Percentiles rank a stretch among this genome's conserved stretches.
Conservation (phyloP, 2,888 invertebrate genomes). For the Dysmachus trigonus region DNA sequence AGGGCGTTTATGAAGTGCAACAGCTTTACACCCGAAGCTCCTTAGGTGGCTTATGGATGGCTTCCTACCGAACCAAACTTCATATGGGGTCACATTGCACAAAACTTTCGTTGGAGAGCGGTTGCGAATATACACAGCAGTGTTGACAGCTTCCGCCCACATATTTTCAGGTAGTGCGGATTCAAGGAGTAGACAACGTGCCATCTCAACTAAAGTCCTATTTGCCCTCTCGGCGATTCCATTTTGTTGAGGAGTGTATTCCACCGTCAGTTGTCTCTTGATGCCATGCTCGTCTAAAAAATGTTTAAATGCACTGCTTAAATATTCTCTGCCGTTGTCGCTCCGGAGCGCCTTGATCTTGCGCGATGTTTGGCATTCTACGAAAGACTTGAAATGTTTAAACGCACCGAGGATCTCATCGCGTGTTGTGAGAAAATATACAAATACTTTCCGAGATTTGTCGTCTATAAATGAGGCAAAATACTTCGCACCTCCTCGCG, state of each 20-base stretch:
- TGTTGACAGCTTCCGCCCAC: conserved; percentile 51
- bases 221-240: conserved; percentile 50
- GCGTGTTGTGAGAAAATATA: conserved; percentile 49
- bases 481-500: neutral
- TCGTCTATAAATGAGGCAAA: too few species aligned
- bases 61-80: conserved; percentile 47
- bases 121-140: conserved; percentile 50
- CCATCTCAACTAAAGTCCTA: conserved; percentile 52
- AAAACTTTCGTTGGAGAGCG: conserved; percentile 47
- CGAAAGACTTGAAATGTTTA: conserved; percentile 46
- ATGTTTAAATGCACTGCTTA: conserved; percentile 22
- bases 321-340: conserved; percentile 48
- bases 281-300: conserved; percentile 43
- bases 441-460: neutral
- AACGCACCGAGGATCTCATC: conserved; percentile 48
- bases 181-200: conserved; percentile 53
- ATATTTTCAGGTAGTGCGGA: conserved; percentile 51
- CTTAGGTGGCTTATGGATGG: conserved; percentile 48
- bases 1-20: conserved; percentile 46
- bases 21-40: conserved; percentile 49
- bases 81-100: conserved; percentile 43
- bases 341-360: conserved; percentile 45
- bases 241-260: conserved; percentile 50
- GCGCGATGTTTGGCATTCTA: conserved; percentile 45
- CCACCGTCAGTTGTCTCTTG: conserved; percentile 23